These are phyloP conservation scores for Bilobella aurantiaca DNA, from an alignment of 1,140 invertebrate species.

Conservation along the genomic window DNA sequence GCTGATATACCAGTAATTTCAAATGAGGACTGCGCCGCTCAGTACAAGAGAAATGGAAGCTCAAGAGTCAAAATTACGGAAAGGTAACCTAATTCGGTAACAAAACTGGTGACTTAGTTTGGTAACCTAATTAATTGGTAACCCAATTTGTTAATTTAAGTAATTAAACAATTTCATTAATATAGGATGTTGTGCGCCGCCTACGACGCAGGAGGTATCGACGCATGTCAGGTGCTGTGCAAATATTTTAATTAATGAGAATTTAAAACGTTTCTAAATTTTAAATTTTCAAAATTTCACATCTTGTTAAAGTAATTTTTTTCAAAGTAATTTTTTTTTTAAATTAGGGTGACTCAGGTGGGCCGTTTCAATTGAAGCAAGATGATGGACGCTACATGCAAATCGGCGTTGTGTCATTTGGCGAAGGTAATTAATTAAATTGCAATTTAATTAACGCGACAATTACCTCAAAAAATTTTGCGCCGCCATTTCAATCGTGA, in stretches of 20 bases:
- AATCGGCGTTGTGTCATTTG: constrained; percentile 29
- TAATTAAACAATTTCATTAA: not conserved
- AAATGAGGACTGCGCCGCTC: constrained; percentile 25
- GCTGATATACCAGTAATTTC: constrained; percentile 25
- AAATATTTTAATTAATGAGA: no score
- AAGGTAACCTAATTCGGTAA: no score
- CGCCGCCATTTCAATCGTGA: no score
- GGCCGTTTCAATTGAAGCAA: constrained; percentile 14
- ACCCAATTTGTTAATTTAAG: no score
- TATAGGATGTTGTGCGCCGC: constrained; percentile 29
- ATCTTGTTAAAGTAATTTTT: no score
- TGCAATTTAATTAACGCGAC: no score
- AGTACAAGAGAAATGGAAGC: constrained; percentile 18
- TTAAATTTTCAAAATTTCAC: no score
- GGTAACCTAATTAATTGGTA: no score
- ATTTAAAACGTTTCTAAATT: no score
- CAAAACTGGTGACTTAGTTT: no score
- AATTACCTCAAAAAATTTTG: no score
- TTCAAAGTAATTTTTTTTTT: no score
- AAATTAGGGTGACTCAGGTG: constrained; percentile 29
- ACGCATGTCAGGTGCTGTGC: constrained; percentile 29
- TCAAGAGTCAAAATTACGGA: not conserved
- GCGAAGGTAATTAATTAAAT: constrained; percentile 21
- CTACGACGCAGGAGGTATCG: constrained; percentile 23
- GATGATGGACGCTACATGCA: constrained; percentile 12